A percentile compares a stretch with the other conserved stretches of the same genome.
phyloP scores from a whole-genome alignment of 2,113 vertebrate species.

The Sinocyclocheilus grahami region DNA sequence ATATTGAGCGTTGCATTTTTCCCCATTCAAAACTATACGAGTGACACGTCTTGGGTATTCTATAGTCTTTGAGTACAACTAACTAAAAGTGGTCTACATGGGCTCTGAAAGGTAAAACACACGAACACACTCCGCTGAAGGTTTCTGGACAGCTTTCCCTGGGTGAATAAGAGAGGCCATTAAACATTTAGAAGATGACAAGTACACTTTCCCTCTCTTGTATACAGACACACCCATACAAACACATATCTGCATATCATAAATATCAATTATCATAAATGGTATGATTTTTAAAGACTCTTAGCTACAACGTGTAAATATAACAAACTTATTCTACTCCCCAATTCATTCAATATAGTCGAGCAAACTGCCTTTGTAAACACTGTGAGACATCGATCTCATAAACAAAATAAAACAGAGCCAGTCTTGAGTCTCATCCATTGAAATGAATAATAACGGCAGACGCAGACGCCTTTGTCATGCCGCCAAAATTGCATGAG shows the following conservation, averaged over 20 bases:
- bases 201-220: constrained; percentile 1
- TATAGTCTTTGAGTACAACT: not conserved
- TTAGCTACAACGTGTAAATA: not conserved
- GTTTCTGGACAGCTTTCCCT: not conserved
- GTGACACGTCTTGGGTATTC: too few species aligned
- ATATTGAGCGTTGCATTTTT: too few species aligned
- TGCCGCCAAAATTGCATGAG: not conserved
- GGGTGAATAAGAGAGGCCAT: constrained; percentile 17
- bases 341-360: not conserved
- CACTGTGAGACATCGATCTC: not conserved
- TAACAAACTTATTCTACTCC: not conserved
- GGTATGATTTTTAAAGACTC: not conserved
- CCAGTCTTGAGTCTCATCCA: not conserved
- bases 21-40: too few species aligned
- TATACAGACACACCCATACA: constrained; percentile 13
- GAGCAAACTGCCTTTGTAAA: not conserved
- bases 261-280: not conserved
- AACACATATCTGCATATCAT: not conserved
- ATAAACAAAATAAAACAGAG: not conserved
- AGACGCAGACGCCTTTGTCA: not conserved
- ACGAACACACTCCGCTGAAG: not conserved
- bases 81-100: not conserved
- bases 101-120: not conserved
- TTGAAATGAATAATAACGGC: not conserved
- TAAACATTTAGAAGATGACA: constrained; percentile 54